Conservation (phyloP, 2,113 vertebrate species). For the Epinephelus cyanopodus region DNA sequence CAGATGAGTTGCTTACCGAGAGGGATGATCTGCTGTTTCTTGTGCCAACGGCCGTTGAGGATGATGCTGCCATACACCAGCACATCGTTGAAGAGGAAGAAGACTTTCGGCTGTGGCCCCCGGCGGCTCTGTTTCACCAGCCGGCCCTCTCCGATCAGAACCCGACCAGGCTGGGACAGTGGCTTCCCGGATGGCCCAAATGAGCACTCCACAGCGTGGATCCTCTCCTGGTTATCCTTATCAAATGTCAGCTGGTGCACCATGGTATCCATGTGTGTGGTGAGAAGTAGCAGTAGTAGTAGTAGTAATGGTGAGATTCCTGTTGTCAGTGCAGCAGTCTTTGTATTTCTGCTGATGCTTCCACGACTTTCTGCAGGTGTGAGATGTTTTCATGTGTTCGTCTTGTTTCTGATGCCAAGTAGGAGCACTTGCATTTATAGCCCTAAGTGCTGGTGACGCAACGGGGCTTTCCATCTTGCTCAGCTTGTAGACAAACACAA, state of each 20-base stretch:
- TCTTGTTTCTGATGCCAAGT: not conserved
- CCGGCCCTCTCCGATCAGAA: slow-evolving; percentile 92
- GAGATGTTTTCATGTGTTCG: not conserved
- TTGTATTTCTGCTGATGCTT: not conserved
- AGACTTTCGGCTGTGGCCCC: slow-evolving; percentile 87
- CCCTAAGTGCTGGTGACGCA: not conserved
- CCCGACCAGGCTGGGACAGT: slow-evolving; percentile 83
- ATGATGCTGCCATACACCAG: slow-evolving; percentile 93
- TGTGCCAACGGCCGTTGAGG: slow-evolving; percentile 87
- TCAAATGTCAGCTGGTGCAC: slow-evolving; percentile 82
- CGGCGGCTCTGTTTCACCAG: slow-evolving; percentile 91
- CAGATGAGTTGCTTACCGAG: slow-evolving; percentile 71
- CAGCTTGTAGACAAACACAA: not conserved
- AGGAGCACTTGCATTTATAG: not conserved
- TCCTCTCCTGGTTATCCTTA: slow-evolving; percentile 54
- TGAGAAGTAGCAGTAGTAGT: not conserved
- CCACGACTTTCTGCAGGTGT: not conserved
- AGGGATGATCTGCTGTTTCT: slow-evolving; percentile 89
- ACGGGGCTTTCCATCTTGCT: slow-evolving; percentile 19
- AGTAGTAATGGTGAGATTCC: too few species aligned
- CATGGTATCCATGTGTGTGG: slow-evolving; percentile 68
- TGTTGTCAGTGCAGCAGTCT: not conserved
- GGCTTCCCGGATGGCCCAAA: slow-evolving; percentile 87
- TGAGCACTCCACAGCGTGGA: slow-evolving; percentile 86
- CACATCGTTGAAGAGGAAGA: slow-evolving; percentile 95